A percentile compares a stretch with the other conserved stretches of the same genome.
phyloP scores from a whole-genome alignment of 2,888 invertebrate genomes.

The Drosophila acutilabella region DNA sequence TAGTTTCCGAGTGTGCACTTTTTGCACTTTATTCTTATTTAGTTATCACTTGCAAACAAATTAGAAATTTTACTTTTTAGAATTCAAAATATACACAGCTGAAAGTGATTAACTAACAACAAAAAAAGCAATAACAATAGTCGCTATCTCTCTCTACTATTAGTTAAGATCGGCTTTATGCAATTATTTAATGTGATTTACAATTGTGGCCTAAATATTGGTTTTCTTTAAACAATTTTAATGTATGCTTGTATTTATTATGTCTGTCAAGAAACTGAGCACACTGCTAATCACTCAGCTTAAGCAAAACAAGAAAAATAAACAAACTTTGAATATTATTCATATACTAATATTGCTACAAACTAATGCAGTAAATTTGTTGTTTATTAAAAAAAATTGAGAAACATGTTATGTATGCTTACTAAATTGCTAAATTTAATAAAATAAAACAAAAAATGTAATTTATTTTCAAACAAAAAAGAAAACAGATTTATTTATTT shows the following conservation, averaged over 20 bases:
- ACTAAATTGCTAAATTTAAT: conserved; percentile 68
- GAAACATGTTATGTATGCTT: conserved; percentile 59
- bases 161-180: conserved; percentile 25
- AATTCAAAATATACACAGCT: not conserved
- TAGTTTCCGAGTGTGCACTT: conserved; percentile 10
- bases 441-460: conserved; percentile 52
- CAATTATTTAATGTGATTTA: conserved; percentile 69
- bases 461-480: conserved; percentile 40
- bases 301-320: conserved; percentile 12
- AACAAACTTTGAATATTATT: conserved; percentile 42
- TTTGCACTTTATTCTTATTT: conserved; percentile 1
- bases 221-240: conserved; percentile 51
- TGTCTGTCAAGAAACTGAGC: conserved; percentile 41
- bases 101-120: not conserved
- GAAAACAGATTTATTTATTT: not conserved
- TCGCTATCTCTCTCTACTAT: conserved; percentile 1
- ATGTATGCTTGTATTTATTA: conserved; percentile 48
- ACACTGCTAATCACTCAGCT: conserved; percentile 38
- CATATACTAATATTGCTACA: conserved; percentile 52
- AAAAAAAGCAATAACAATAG: not conserved
- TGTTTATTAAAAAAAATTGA: conserved; percentile 16
- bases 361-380: conserved; percentile 34
- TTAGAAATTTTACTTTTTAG: not conserved
- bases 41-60: conserved; percentile 2
- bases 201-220: conserved; percentile 66